These are phyloP conservation scores for Imbricaverruca yamaguchii DNA, from an alignment of 2,888 invertebrate genomes.

Conservation along the genomic window DNA sequence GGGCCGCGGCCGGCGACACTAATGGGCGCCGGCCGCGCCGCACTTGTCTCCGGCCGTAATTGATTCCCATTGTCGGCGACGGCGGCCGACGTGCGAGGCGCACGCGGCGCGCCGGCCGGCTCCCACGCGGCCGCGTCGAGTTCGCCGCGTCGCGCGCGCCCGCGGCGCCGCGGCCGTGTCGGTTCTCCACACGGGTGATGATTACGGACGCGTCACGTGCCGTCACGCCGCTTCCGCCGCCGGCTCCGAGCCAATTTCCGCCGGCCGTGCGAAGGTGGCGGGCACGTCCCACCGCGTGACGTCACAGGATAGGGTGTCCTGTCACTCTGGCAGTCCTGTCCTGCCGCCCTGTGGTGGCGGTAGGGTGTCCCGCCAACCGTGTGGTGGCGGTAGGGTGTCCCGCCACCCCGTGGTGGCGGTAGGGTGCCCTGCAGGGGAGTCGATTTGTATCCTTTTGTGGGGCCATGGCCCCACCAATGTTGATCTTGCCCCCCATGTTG, in stretches of 20 bases:
- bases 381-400: too few species aligned
- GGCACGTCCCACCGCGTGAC: too few species aligned
- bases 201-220: slow-evolving; percentile 3
- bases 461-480: too few species aligned
- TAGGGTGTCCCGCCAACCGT: too few species aligned
- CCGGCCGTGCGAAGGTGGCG: background rate
- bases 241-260: background rate
- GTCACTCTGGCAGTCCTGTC: too few species aligned
- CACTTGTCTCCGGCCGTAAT: background rate
- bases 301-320: too few species aligned
- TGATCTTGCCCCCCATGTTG: too few species aligned
- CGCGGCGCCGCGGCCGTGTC: background rate
- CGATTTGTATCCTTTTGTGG: too few species aligned
- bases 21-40: too few species aligned
- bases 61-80: background rate
- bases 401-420: too few species aligned
- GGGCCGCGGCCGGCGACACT: background rate
- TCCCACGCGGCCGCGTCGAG: background rate
- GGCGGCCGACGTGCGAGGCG: background rate
- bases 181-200: slow-evolving; percentile 4
- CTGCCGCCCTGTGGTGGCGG: too few species aligned
- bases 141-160: background rate
- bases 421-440: too few species aligned
- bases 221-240: slow-evolving; percentile 11
- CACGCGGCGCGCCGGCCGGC: background rate